Evolutionary conservation across 1,140 invertebrate species (phyloP).

Genomic region (Alviniconcha marisindica): DNA sequence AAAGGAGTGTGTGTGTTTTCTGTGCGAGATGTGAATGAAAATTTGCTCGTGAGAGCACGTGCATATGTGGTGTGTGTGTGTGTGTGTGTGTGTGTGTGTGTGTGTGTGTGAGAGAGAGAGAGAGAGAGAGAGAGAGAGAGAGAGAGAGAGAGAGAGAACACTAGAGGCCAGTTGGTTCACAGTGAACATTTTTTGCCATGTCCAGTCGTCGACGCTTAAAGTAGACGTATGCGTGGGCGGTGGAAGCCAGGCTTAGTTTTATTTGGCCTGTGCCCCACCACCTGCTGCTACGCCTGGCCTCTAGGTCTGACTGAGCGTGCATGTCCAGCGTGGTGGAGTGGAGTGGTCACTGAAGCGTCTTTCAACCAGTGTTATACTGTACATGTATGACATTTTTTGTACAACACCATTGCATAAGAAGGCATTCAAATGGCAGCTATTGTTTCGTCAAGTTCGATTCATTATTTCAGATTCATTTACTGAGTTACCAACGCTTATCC

Average conservation of each 20-base stretch:
- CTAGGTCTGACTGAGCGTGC: background rate
- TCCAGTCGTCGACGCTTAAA: background rate
- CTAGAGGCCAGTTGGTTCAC: background rate
- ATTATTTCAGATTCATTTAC: too few relatives aligned
- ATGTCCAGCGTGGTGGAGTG: background rate
- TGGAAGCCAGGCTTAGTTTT: too few relatives aligned
- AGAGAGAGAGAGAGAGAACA: background rate
- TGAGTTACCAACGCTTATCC: too few relatives aligned
- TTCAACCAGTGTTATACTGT: background rate
- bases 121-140: background rate
- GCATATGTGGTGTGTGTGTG: background rate
- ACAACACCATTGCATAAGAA: background rate
- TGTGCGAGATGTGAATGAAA: background rate
- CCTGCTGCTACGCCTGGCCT: background rate
- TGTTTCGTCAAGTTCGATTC: background rate
- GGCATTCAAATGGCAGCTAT: slow-evolving; percentile 31
- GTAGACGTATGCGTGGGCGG: background rate
- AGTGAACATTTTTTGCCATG: background rate
- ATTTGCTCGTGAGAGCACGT: background rate
- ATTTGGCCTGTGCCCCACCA: too few relatives aligned
- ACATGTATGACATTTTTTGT: background rate
- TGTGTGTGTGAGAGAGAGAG: background rate
- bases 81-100: slow-evolving; percentile 3
- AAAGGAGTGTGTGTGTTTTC: background rate
- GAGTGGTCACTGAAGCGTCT: slow-evolving; percentile 1